A percentile compares a stretch with the other conserved stretches of the same genome.
Conservation (phyloP, 2,113 vertebrate genomes). For the Pelecanus crispus region DNA sequence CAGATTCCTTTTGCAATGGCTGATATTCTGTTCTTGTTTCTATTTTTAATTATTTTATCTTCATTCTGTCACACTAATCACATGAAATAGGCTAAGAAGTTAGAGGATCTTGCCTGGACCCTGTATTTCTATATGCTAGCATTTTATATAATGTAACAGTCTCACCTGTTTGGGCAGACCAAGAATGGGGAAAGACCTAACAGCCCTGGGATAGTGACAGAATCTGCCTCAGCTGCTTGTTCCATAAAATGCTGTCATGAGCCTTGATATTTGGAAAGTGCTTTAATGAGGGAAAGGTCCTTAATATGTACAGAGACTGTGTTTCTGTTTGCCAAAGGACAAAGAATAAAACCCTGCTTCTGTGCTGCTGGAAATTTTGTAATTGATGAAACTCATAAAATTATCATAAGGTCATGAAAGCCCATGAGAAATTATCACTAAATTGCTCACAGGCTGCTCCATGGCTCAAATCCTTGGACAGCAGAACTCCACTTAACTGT, state of each 20-base stretch:
- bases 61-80: neutral
- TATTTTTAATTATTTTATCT: neutral
- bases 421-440: neutral
- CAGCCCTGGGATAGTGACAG: neutral
- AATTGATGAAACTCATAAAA: neutral
- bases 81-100: neutral
- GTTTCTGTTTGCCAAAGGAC: neutral
- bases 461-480: neutral
- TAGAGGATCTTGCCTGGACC: neutral
- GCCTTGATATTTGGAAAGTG: neutral
- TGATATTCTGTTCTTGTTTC: neutral
- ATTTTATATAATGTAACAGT: neutral
- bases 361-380: neutral
- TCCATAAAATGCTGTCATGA: neutral
- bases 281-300: neutral
- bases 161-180: neutral
- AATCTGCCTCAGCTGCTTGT: neutral
- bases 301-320: neutral
- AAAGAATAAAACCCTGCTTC: neutral
- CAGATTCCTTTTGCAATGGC: neutral
- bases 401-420: neutral
- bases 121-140: neutral
- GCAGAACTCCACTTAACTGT: neutral
- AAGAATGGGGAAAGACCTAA: neutral
- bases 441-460: neutral